phyloP scores from a whole-genome alignment of 2,888 invertebrate genomes.

The Diarsia brunnea region DNA sequence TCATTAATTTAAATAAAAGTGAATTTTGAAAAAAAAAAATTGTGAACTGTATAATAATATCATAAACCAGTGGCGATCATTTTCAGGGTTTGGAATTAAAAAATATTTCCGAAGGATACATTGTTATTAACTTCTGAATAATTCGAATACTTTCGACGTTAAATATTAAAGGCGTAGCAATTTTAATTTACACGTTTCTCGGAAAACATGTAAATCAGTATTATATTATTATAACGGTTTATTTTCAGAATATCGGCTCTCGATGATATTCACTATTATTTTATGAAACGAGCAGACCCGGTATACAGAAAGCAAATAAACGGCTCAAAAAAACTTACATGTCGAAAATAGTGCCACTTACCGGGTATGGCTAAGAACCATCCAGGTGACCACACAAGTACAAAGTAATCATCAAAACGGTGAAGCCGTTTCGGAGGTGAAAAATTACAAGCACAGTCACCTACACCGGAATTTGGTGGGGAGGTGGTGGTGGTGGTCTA shows the following conservation, averaged over 20 bases:
- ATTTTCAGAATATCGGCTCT: not conserved
- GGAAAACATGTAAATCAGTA: not conserved
- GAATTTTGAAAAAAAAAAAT: too few species aligned
- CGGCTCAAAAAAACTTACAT: not conserved
- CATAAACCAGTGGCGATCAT: too few species aligned
- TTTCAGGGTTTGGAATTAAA: slow-evolving; percentile 3
- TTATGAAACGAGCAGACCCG: too few species aligned
- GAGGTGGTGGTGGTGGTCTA: too few species aligned
- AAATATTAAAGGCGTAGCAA: not conserved
- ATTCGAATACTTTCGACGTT: slow-evolving; percentile 13
- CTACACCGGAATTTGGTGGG: not conserved
- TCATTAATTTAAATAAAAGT: not conserved
- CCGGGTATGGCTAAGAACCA: not conserved
- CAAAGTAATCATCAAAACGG: not conserved
- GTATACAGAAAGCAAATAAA: not conserved
- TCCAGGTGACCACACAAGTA: not conserved
- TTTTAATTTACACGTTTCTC: not conserved
- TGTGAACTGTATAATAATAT: too few species aligned
- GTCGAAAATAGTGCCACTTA: not conserved
- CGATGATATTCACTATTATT: too few species aligned
- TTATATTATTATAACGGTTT: not conserved
- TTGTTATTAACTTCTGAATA: slow-evolving; percentile 16
- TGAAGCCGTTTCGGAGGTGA: not conserved
- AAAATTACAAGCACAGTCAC: not conserved
- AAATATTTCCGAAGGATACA: slow-evolving; percentile 6